These are phyloP conservation scores for Agonum fuliginosum DNA, from an alignment of 2,888 invertebrate species.

Conservation along the genomic window DNA sequence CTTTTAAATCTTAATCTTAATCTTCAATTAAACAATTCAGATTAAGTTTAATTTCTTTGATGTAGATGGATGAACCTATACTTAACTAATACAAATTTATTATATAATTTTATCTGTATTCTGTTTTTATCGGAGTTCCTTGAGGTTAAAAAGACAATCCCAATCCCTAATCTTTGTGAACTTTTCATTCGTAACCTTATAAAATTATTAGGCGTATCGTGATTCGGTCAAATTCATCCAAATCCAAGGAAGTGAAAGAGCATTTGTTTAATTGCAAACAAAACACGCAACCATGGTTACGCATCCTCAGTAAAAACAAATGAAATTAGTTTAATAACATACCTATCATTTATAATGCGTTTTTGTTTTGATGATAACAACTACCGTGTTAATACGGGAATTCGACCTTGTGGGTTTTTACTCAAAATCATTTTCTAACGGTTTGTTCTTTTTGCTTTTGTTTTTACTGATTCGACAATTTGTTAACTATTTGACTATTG, in stretches of 20 bases:
- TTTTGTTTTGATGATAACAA: background rate
- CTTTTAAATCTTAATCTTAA: no score
- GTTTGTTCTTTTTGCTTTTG: constrained; percentile 11
- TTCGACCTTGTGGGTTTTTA: constrained; percentile 10
- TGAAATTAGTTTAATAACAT: constrained; percentile 5
- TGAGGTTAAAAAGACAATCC: no score
- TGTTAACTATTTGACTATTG: constrained; percentile 21
- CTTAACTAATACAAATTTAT: no score
- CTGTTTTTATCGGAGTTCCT: no score
- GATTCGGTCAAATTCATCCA: background rate
- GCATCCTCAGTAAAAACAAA: constrained; percentile 1
- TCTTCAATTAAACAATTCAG: no score
- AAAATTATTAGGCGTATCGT: background rate
- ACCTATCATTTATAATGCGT: background rate
- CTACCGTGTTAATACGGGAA: constrained; percentile 13
- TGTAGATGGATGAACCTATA: no score
- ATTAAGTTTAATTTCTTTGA: no score
- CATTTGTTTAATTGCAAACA: background rate
- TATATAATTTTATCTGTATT: no score
- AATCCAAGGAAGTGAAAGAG: background rate
- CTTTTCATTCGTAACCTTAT: background rate
- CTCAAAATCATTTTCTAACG: background rate
- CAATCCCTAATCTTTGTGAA: no score
- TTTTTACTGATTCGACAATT: constrained; percentile 9
- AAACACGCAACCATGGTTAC: background rate